Conservation (phyloP, 2,797 vertebrate genomes). For the Phoeniculus purpureus region DNA sequence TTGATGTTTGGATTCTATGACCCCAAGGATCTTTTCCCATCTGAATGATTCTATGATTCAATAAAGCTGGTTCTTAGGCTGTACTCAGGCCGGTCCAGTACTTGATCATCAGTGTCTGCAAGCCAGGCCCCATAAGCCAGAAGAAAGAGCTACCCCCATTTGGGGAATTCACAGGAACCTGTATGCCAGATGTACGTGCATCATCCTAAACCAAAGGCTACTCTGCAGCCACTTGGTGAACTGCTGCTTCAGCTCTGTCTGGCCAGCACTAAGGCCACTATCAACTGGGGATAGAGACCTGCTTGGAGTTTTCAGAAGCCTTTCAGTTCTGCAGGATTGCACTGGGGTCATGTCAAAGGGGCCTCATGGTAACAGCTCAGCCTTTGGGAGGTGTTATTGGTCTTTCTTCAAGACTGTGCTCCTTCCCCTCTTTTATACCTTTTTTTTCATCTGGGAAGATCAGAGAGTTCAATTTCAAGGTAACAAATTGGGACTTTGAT, state of each 20-base stretch:
- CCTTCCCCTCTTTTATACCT: background rate
- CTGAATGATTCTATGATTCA: too few species aligned
- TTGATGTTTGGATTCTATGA: too few species aligned
- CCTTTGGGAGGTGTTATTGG: fast-evolving
- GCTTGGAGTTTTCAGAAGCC: background rate
- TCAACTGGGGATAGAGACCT: background rate
- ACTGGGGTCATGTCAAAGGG: background rate
- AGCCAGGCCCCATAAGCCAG: background rate
- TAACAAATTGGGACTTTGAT: background rate
- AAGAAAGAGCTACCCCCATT: background rate
- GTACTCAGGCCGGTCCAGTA: background rate
- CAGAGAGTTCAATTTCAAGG: background rate
- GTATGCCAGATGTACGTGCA: background rate
- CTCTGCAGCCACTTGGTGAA: background rate
- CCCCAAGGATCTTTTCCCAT: too few species aligned
- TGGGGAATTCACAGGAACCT: background rate
- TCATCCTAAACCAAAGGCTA: background rate
- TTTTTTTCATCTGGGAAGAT: background rate
- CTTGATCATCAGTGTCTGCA: background rate
- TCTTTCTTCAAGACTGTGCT: background rate
- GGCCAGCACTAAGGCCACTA: background rate
- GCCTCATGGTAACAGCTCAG: background rate
- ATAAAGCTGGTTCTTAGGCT: background rate
- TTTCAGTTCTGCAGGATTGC: background rate
- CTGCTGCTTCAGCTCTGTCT: background rate